phyloP scores from a whole-genome alignment of 2,797 vertebrate genomes.

The Hippoglossus hippoglossus region DNA sequence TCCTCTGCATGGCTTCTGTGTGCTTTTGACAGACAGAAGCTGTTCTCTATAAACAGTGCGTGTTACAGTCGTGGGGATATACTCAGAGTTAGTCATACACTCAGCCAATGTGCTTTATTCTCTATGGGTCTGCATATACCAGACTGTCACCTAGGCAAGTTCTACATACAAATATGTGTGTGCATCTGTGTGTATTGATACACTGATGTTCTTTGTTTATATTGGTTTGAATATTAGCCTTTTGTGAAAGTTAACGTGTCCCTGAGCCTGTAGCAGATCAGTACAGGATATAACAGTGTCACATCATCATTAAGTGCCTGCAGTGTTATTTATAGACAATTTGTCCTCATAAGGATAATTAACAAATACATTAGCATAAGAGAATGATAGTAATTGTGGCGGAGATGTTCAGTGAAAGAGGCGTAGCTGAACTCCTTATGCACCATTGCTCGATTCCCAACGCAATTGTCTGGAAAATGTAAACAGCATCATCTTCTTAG shows the following conservation, averaged over 20 bases:
- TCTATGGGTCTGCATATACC: too few species aligned
- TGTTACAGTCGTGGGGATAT: not conserved
- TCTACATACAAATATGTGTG: too few species aligned
- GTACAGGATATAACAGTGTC: too few species aligned
- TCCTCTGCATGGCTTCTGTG: not conserved
- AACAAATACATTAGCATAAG: not conserved
- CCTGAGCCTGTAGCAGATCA: too few species aligned
- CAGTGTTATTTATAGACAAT: conserved; percentile 7
- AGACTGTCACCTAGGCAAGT: too few species aligned
- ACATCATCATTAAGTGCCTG: conserved; percentile 1
- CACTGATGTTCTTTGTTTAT: too few species aligned
- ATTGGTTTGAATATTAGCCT: too few species aligned
- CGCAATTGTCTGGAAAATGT: conserved; percentile 41
- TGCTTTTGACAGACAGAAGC: not conserved
- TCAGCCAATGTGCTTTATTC: too few species aligned
- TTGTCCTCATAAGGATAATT: conserved; percentile 19
- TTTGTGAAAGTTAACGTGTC: too few species aligned
- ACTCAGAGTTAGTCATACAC: not conserved
- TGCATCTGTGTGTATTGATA: too few species aligned
- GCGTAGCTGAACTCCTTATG: conserved; percentile 20
- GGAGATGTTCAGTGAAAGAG: conserved; percentile 25
- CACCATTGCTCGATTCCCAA: conserved; percentile 22
- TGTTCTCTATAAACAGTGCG: not conserved
- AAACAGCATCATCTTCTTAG: conserved; percentile 23
- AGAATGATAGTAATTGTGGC: conserved; percentile 5